Evolutionary conservation across 2,888 invertebrate genomes (phyloP).

Genomic region (Andrena bicolor): DNA sequence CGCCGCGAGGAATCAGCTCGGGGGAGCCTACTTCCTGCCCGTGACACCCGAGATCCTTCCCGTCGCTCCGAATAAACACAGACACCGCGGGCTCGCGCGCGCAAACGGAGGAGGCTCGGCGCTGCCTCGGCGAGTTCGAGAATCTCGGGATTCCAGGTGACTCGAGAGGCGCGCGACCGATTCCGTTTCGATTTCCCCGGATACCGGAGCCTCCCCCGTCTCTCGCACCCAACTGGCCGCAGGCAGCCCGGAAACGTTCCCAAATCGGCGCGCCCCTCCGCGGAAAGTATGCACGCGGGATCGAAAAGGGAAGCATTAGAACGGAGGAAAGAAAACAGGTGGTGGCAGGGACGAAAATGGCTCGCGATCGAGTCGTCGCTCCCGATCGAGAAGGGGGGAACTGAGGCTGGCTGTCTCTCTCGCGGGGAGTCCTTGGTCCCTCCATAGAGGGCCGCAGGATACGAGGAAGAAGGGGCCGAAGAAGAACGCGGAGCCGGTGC

Average conservation of each 20-base stretch:
- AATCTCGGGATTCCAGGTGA: neutral
- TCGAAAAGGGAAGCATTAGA: conserved; percentile 6
- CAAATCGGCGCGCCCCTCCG: neutral
- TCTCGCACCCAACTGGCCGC: neutral
- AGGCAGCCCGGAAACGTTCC: conserved; percentile 9
- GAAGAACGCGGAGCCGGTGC: conserved; percentile 65
- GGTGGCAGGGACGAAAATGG: conserved; percentile 41
- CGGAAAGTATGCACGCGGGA: neutral
- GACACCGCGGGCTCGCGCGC: neutral
- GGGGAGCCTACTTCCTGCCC: neutral
- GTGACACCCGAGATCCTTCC: neutral
- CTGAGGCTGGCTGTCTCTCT: neutral
- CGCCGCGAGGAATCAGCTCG: neutral
- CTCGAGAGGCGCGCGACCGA: neutral
- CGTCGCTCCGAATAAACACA: conserved; percentile 30
- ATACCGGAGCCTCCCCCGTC: neutral
- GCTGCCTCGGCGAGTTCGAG: neutral
- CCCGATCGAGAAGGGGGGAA: conserved; percentile 42
- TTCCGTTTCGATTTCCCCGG: conserved; percentile 1
- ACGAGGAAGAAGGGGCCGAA: conserved; percentile 39
- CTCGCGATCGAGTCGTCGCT: conserved; percentile 13
- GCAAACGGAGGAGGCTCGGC: neutral
- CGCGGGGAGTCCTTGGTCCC: conserved; percentile 44
- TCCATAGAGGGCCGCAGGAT: conserved; percentile 45
- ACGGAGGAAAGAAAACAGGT: conserved; percentile 35